Evolutionary conservation across 1,140 invertebrate species (phyloP).

Genomic region (Scaptomyza montana): DNA sequence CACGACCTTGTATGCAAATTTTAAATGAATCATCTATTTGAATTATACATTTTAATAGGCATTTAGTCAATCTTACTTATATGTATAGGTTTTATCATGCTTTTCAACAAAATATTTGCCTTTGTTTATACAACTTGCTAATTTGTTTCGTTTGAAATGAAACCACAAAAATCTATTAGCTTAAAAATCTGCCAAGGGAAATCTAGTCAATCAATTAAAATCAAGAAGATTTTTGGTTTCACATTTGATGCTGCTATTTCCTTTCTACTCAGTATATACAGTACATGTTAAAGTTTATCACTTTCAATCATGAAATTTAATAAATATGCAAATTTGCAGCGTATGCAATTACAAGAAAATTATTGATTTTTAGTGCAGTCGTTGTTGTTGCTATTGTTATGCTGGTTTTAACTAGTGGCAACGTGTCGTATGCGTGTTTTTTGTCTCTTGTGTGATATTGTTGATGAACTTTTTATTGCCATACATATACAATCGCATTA

Average conservation of each 20-base stretch:
- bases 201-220: slow-evolving; percentile 15
- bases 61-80: slow-evolving; percentile 21
- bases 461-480: slow-evolving; percentile 65
- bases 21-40: slow-evolving; percentile 10
- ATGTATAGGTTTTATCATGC: no score
- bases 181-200: not conserved
- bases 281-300: slow-evolving; percentile 45
- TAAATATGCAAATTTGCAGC: slow-evolving; percentile 75
- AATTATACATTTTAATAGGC: slow-evolving; percentile 2
- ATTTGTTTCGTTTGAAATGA: slow-evolving; percentile 32
- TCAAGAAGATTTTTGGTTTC: not conserved
- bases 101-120: no score
- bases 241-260: slow-evolving; percentile 10
- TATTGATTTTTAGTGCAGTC: slow-evolving; percentile 55
- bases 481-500: slow-evolving; percentile 2
- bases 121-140: slow-evolving; percentile 38
- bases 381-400: slow-evolving; percentile 20
- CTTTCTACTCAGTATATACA: slow-evolving; percentile 14
- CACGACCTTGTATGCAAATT: slow-evolving; percentile 5
- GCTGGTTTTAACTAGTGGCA: slow-evolving; percentile 9
- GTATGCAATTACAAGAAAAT: slow-evolving; percentile 65
- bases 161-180: slow-evolving; percentile 25
- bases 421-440: slow-evolving; percentile 32
- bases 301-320: slow-evolving; percentile 78
- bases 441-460: slow-evolving; percentile 10